Evolutionary conservation across 1,140 invertebrate genomes (phyloP).

Genomic region (Arctopsyche grandis): DNA sequence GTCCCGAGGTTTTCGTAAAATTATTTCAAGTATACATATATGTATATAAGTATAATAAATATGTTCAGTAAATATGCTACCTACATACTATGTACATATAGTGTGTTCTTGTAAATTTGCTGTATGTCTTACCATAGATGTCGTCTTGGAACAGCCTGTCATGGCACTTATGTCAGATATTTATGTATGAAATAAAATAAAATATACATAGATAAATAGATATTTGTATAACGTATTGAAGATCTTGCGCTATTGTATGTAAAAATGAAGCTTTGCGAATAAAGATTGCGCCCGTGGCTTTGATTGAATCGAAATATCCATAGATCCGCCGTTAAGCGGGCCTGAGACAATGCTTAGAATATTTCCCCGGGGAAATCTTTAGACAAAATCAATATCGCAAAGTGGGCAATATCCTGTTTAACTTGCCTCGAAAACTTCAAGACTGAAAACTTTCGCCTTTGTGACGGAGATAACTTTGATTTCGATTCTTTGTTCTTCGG

Average conservation of each 20-base stretch:
- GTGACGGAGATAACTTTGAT: constrained; percentile 27
- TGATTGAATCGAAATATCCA: constrained; percentile 1
- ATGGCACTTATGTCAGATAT: too few relatives aligned
- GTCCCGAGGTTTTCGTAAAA: too few relatives aligned
- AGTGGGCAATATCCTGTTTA: constrained; percentile 39
- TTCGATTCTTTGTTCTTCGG: constrained; percentile 26
- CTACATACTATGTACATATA: too few relatives aligned
- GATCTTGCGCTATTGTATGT: not conserved
- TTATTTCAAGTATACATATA: too few relatives aligned
- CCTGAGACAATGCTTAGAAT: constrained; percentile 23
- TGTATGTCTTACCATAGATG: too few relatives aligned
- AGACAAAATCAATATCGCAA: constrained; percentile 37
- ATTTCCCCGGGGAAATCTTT: constrained; percentile 38
- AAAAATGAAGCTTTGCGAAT: not conserved
- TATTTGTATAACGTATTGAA: too few relatives aligned
- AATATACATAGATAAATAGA: too few relatives aligned
- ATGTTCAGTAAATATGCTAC: too few relatives aligned
- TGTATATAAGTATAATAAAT: too few relatives aligned
- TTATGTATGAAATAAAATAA: too few relatives aligned
- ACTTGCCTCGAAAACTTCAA: constrained; percentile 34
- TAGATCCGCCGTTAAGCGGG: not conserved
- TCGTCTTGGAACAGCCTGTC: too few relatives aligned
- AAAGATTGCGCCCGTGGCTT: not conserved
- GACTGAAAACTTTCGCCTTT: constrained; percentile 26
- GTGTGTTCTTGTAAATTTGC: too few relatives aligned